phyloP scores from a whole-genome alignment of 2,113 vertebrate genomes.

The Cyprinodon brontotheroides region DNA sequence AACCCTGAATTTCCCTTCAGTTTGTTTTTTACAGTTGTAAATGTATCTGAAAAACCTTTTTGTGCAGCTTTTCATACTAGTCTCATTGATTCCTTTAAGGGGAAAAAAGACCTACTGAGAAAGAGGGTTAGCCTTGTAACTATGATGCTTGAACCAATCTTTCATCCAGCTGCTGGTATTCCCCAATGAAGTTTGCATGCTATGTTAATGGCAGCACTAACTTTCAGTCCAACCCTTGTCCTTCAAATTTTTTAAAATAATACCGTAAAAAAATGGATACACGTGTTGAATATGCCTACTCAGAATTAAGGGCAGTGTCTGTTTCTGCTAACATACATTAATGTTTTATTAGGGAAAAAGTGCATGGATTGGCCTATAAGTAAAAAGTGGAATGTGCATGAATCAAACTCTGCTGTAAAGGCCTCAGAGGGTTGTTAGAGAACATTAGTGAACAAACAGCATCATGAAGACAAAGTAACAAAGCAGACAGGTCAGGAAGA shows the following conservation, averaged over 20 bases:
- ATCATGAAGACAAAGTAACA: too few relatives aligned
- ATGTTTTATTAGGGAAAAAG: neutral
- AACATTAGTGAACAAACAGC: too few relatives aligned
- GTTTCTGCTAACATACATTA: neutral
- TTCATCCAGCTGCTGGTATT: neutral
- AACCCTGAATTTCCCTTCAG: constrained; percentile 9
- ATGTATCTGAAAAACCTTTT: constrained; percentile 20
- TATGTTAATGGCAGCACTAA: neutral
- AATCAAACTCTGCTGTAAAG: too few relatives aligned
- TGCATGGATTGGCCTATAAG: too few relatives aligned
- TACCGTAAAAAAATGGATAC: neutral
- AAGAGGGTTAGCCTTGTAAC: neutral
- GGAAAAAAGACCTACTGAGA: neutral
- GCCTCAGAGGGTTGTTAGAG: too few relatives aligned
- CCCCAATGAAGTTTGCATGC: constrained; percentile 9
- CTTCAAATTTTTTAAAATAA: neutral
- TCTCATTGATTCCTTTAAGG: neutral
- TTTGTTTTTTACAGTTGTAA: neutral
- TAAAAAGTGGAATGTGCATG: too few relatives aligned
- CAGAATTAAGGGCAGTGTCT: neutral
- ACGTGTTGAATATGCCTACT: neutral
- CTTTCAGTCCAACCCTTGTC: neutral
- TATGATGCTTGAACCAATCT: neutral
- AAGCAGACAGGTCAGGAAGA: too few relatives aligned
- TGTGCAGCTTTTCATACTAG: constrained; percentile 1